phyloP scores from a whole-genome alignment of 1,140 invertebrate genomes.

The Drosophila sp. region DNA sequence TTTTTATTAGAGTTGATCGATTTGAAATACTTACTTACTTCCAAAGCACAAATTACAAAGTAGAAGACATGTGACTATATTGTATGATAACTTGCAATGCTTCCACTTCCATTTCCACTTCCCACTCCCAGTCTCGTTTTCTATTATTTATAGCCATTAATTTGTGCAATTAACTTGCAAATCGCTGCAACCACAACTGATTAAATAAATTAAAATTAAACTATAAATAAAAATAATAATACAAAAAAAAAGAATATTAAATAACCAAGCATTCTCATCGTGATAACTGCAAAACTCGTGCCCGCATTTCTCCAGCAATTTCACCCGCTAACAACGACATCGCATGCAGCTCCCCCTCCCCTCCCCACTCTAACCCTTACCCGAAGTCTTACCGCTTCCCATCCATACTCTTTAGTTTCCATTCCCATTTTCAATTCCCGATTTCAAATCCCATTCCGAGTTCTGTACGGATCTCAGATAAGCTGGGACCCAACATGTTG shows the following conservation, averaged over 20 bases:
- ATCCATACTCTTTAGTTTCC: neutral
- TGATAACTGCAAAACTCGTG: slow-evolving; percentile 29
- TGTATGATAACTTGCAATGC: slow-evolving; percentile 1
- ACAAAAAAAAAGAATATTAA: slow-evolving; percentile 16
- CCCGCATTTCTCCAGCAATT: slow-evolving; percentile 63
- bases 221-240: slow-evolving; percentile 32
- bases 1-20: too few relatives aligned
- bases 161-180: slow-evolving; percentile 76
- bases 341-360: neutral
- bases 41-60: slow-evolving; percentile 9
- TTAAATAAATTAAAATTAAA: slow-evolving; percentile 75
- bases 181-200: slow-evolving; percentile 60
- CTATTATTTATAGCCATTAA: slow-evolving; percentile 56
- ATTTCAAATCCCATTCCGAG: neutral
- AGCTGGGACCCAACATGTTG: slow-evolving; percentile 17
- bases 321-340: slow-evolving; percentile 34
- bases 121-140: slow-evolving; percentile 3
- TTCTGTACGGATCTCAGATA: slow-evolving; percentile 23
- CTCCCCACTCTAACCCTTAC: neutral
- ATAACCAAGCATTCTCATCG: slow-evolving; percentile 22
- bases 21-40: neutral
- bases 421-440: too few relatives aligned
- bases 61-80: slow-evolving; percentile 6
- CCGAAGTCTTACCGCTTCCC: neutral
- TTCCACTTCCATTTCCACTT: slow-evolving; percentile 3